Conservation (phyloP, 2,888 invertebrate genomes). For the Drosophila vallismaia region DNA sequence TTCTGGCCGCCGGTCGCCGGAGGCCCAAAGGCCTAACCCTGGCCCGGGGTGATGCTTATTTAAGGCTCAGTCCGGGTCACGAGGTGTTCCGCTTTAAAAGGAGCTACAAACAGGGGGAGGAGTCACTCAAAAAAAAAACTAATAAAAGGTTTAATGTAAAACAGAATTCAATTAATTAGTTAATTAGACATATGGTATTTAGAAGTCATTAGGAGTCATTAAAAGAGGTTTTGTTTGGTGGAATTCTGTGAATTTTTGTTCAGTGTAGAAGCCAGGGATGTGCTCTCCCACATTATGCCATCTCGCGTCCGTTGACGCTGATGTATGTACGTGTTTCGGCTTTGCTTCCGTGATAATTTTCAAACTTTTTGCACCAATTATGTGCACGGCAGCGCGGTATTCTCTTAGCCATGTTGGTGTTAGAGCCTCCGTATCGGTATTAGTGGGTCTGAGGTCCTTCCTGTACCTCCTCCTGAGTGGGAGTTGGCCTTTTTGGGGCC, state of each 20-base stretch:
- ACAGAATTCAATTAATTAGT: too few species aligned
- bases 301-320: conserved; percentile 70
- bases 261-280: conserved; percentile 27
- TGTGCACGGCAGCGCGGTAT: conserved; percentile 71
- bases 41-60: conserved; percentile 25
- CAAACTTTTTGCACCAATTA: conserved; percentile 76
- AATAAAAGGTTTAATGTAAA: background rate
- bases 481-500: conserved; percentile 62
- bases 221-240: too few species aligned
- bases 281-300: conserved; percentile 60
- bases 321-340: conserved; percentile 74
- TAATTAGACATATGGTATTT: too few species aligned
- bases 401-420: conserved; percentile 41
- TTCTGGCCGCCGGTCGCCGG: conserved; percentile 45
- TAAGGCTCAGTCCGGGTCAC: conserved; percentile 54
- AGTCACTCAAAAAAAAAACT: background rate
- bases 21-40: conserved; percentile 49
- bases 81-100: conserved; percentile 43
- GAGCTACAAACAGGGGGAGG: conserved; percentile 7
- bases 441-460: background rate
- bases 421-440: conserved; percentile 10
- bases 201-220: too few species aligned
- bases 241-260: background rate
- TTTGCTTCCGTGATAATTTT: conserved; percentile 75
- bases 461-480: conserved; percentile 1